A percentile compares a stretch with the other conserved stretches of the same genome.
Evolutionary conservation across 2,113 vertebrate genomes (phyloP).

Genomic region (Cyanoderma ruficeps): DNA sequence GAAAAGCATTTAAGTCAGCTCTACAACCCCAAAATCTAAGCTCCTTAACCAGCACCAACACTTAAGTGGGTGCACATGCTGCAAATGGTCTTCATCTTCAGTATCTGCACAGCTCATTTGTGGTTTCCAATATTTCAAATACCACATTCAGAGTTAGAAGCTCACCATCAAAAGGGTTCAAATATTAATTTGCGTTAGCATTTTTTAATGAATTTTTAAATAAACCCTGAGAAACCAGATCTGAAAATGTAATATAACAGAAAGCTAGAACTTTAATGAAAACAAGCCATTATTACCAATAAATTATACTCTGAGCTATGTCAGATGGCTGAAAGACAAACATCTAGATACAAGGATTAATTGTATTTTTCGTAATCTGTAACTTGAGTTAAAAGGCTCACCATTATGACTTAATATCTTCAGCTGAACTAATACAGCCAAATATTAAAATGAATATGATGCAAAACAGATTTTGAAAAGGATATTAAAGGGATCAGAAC

Average conservation of each 20-base stretch:
- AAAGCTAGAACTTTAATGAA: not conserved
- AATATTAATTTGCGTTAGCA: not conserved
- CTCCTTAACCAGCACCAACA: not conserved
- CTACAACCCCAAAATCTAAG: not conserved
- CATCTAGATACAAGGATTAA: not conserved
- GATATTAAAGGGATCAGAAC: conserved; percentile 32
- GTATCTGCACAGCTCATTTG: not conserved
- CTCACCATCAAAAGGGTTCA: not conserved
- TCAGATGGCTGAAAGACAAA: conserved; percentile 8
- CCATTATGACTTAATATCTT: not conserved
- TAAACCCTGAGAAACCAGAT: not conserved
- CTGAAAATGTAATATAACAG: not conserved
- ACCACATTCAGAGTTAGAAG: not conserved
- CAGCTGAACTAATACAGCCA: not conserved
- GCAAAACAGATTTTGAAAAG: conserved; percentile 25
- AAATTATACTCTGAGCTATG: not conserved
- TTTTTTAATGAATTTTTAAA: conserved; percentile 19
- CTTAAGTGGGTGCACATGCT: not conserved
- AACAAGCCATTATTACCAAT: not conserved
- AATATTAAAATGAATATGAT: conserved; percentile 1
- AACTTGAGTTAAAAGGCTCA: not conserved
- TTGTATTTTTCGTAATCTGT: not conserved
- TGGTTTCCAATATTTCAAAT: not conserved
- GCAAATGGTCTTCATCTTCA: not conserved
- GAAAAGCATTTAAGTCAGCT: not conserved